A percentile compares a stretch with the other conserved stretches of the same genome.
Conservation (phyloP, 2,797 vertebrate genomes). For the Phataginus tricuspis region DNA sequence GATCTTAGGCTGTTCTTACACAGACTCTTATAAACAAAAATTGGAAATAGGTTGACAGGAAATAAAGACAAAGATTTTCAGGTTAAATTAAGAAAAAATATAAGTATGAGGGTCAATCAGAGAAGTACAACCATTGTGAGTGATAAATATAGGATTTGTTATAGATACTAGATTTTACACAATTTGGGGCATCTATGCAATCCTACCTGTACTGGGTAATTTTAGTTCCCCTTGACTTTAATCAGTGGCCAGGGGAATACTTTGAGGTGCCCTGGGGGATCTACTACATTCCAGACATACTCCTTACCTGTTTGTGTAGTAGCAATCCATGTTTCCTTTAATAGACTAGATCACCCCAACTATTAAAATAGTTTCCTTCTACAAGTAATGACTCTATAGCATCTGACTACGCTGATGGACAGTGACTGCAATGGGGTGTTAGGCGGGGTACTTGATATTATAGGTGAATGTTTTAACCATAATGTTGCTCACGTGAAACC, state of each 20-base stretch:
- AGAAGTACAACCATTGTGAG: not conserved
- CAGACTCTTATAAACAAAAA: no score
- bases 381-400: no score
- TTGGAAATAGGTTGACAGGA: no score
- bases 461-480: no score
- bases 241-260: not conserved
- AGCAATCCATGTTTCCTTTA: not conserved
- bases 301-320: not conserved
- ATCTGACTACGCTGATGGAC: no score
- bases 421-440: no score
- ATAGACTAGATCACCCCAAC: not conserved
- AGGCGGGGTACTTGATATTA: no score
- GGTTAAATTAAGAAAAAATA: not conserved
- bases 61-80: no score
- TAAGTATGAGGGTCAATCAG: not conserved
- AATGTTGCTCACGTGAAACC: no score
- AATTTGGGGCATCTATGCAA: not conserved
- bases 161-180: not conserved
- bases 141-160: not conserved
- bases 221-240: not conserved
- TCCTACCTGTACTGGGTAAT: not conserved
- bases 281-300: not conserved
- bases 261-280: not conserved
- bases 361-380: not conserved
- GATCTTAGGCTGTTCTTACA: no score